Conservation (phyloP, 2,797 vertebrate species). For the Falco berigora region DNA sequence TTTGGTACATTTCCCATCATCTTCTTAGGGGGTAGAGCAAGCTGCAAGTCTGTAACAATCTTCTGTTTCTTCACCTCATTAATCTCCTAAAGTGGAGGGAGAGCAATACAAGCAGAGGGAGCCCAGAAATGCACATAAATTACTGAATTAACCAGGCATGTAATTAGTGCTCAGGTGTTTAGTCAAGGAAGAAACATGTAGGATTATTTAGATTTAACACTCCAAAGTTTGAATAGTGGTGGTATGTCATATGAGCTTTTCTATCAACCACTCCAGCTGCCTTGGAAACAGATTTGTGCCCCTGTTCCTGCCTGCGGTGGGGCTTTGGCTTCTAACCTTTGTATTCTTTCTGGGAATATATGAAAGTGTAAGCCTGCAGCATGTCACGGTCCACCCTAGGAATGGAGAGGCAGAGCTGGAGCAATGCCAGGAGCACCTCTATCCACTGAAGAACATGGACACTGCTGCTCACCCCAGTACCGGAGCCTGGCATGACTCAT, state of each 20-base stretch:
- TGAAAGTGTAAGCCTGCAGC: neutral
- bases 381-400: neutral
- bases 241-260: neutral
- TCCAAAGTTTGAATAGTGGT: constrained; percentile 23
- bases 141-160: constrained; percentile 78
- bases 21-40: constrained; percentile 41
- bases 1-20: constrained; percentile 37
- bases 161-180: constrained; percentile 77
- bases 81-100: constrained; percentile 67
- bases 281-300: neutral
- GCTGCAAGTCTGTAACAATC: constrained; percentile 67
- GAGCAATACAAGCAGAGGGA: constrained; percentile 56
- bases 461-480: accelerated
- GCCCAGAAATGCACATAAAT: constrained; percentile 60
- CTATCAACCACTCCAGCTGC: neutral
- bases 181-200: constrained; percentile 56
- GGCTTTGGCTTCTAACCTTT: neutral
- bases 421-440: neutral
- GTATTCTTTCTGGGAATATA: neutral
- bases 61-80: constrained; percentile 72
- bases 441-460: accelerated
- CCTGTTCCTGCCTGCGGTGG: neutral
- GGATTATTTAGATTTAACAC: constrained; percentile 63
- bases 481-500: accelerated
- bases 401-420: neutral